Evolutionary conservation across 2,888 invertebrate species (phyloP).

Genomic region (Pelosia muscerda): DNA sequence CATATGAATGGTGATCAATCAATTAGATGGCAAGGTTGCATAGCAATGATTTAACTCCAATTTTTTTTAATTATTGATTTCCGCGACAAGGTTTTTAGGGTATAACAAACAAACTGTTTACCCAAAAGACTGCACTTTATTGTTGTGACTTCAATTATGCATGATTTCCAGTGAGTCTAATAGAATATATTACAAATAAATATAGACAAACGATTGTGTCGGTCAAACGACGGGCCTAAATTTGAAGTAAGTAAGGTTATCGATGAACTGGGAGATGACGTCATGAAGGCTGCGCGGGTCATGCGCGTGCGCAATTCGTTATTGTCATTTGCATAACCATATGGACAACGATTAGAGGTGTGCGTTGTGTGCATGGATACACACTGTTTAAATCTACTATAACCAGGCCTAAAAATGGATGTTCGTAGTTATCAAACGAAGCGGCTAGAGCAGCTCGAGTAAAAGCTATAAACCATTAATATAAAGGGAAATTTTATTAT

Average conservation of each 20-base stretch:
- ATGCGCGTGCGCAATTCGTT: constrained; percentile 65
- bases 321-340: constrained; percentile 65
- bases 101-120: too few relatives aligned
- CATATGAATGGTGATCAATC: constrained; percentile 28
- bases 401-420: not conserved
- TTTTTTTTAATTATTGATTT: not conserved
- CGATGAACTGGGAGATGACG: constrained; percentile 62
- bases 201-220: too few relatives aligned
- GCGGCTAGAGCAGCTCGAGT: too few relatives aligned
- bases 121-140: too few relatives aligned
- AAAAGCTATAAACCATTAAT: too few relatives aligned
- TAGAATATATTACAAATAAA: not conserved
- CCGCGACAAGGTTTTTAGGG: too few relatives aligned
- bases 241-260: constrained; percentile 51
- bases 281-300: constrained; percentile 68
- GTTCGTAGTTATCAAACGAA: not conserved
- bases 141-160: too few relatives aligned
- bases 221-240: constrained; percentile 21
- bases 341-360: constrained; percentile 48
- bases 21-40: constrained; percentile 15
- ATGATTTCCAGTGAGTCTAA: not conserved
- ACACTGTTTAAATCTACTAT: not conserved
- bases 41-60: constrained; percentile 12
- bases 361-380: constrained; percentile 21
- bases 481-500: too few relatives aligned